Conservation (phyloP, 2,888 invertebrate genomes). For the Leptinotarsa rubiginosa region DNA sequence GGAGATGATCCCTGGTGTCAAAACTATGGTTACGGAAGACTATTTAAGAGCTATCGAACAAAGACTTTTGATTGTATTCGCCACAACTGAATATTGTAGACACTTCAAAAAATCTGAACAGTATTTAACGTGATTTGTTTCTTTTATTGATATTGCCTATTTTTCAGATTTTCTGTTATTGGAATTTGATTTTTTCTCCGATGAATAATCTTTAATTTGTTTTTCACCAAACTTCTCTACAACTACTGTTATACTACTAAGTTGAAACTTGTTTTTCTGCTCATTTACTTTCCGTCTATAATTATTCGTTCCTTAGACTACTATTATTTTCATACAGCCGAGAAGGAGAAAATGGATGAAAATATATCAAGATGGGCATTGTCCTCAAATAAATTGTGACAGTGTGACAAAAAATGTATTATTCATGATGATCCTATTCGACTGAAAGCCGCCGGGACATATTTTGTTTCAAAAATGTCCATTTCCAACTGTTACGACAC, state of each 20-base stretch:
- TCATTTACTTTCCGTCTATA: too few species aligned
- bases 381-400: conserved; percentile 41
- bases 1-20: conserved; percentile 69
- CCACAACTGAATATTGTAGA: conserved; percentile 82
- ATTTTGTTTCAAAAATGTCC: conserved; percentile 53
- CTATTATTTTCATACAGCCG: too few species aligned
- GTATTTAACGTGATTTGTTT: background rate
- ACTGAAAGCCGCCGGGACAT: conserved; percentile 47
- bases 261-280: too few species aligned
- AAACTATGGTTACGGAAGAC: conserved; percentile 75
- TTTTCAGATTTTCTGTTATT: too few species aligned
- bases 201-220: too few species aligned
- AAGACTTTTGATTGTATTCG: conserved; percentile 79
- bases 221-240: too few species aligned
- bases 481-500: conserved; percentile 50
- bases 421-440: conserved; percentile 46
- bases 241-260: too few species aligned
- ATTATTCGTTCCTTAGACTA: too few species aligned
- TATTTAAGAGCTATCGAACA: conserved; percentile 84
- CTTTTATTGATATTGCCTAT: too few species aligned
- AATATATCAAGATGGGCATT: conserved; percentile 34
- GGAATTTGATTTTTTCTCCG: too few species aligned
- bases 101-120: conserved; percentile 60
- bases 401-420: conserved; percentile 44
- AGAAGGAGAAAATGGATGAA: too few species aligned